Conservation (phyloP, 2,797 vertebrate genomes). For the Bucorvus abyssinicus region DNA sequence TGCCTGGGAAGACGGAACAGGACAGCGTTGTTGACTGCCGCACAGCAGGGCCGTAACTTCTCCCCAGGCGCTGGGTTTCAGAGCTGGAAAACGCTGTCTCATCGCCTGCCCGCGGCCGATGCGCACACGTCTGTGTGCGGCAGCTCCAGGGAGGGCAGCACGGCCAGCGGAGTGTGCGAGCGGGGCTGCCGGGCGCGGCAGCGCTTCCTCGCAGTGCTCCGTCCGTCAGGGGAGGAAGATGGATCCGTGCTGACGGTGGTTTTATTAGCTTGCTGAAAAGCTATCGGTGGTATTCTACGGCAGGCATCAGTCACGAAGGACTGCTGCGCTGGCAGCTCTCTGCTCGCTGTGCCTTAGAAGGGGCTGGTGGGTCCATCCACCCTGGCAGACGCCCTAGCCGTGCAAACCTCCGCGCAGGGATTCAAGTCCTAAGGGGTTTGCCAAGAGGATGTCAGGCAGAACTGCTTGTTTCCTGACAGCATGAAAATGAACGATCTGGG, state of each 20-base stretch:
- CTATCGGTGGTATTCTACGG: background rate
- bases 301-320: background rate
- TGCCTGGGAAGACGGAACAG: background rate
- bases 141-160: background rate
- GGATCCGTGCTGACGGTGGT: background rate
- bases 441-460: slow-evolving; percentile 23
- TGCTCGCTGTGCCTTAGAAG: background rate
- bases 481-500: background rate
- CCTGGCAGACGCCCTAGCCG: slow-evolving; percentile 2
- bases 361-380: background rate
- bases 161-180: rapidly evolving
- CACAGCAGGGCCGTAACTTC: background rate
- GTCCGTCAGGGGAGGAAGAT: background rate
- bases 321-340: background rate
- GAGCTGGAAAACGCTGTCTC: slow-evolving; percentile 42
- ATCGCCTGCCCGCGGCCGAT: rapidly evolving
- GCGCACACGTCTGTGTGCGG: rapidly evolving
- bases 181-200: background rate
- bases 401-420: background rate
- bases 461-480: background rate
- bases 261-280: background rate
- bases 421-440: background rate
- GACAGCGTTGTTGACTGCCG: background rate
- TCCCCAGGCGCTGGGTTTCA: background rate
- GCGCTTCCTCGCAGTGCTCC: background rate